A percentile compares a stretch with the other conserved stretches of the same genome.
These are phyloP conservation scores for Enteromius afrohamiltoni DNA, from an alignment of 2,797 vertebrate genomes.

Conservation along the genomic window DNA sequence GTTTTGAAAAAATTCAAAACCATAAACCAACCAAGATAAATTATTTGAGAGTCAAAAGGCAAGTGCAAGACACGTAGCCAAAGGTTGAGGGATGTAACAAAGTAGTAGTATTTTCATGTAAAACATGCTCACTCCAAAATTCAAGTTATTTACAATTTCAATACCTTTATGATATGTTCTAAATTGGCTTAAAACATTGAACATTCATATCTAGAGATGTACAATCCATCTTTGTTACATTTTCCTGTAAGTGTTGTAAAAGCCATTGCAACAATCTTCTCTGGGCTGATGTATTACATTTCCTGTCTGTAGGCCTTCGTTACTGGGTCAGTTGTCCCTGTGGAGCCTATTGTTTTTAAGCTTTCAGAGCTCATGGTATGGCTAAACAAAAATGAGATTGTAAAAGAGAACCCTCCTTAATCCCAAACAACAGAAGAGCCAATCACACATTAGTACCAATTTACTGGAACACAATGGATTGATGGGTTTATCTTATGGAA, in stretches of 20 bases:
- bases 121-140: background rate
- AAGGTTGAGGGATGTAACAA: background rate
- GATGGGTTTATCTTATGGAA: constrained; percentile 63
- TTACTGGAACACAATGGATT: constrained; percentile 64
- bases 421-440: constrained; percentile 65
- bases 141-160: background rate
- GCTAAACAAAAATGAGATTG: constrained; percentile 27
- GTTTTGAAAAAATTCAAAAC: background rate
- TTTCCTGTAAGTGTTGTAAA: background rate
- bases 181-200: too few relatives aligned
- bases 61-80: background rate
- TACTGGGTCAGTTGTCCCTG: constrained; percentile 1
- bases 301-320: constrained; percentile 24
- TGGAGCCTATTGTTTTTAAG: constrained; percentile 10
- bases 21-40: background rate
- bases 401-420: constrained; percentile 58
- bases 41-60: background rate
- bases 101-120: background rate
- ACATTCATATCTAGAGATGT: too few relatives aligned
- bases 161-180: background rate
- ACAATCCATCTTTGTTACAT: background rate
- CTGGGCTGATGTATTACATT: constrained; percentile 3
- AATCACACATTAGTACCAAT: constrained; percentile 66
- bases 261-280: constrained; percentile 14
- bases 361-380: constrained; percentile 22